Base-by-base conservation (phyloP, 2,113 vertebrate genomes). In the Andinoacara biseriatus region DNA sequence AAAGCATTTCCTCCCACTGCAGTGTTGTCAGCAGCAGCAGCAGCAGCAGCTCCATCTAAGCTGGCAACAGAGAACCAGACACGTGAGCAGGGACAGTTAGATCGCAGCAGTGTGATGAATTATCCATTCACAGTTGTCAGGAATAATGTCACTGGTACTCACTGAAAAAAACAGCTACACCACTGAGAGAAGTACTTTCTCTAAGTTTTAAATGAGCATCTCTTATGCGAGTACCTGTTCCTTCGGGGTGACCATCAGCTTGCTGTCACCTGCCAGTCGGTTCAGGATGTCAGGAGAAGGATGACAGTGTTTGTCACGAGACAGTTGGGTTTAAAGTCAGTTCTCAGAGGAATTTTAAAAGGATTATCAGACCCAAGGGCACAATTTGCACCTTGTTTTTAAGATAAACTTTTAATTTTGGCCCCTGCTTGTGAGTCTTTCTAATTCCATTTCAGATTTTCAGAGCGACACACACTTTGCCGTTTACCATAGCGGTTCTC, bases 251-350 rank as follows among this genome's bases (percentile, higher is more conserved):
- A 14, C 24, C 60, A 76, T 33, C 18, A 65, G 18, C 35, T 46
- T 60, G 35, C 65, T 77, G 60, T 86, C 54, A 52, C 26, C 74
- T 61, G 85, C 63, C 78, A 52, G 49, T 87, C 61, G 31, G 17
- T 31, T 72, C 0, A 0, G 24, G 29, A 52, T 72, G 24, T 72
- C 43, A 29, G 29, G 43, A 80, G 33, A 20, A 14, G 61, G 35
- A 43, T 56, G 63, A 57, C 38, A 46, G 72, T 7, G 31, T 22
- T 69, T 82, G 83, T 76, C 33, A 79, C 56, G 10, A 18, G 74
- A 52, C 43, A 31, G 2, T 72, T 54, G 3, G 46, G 14, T 81
- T 31, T 29, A 35, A 18, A 81, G 13, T 35, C 10, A 24, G 11
- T 52, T 65, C 13, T 40, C 8, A 65, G 61, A 40, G 61, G 35